phyloP scores from a whole-genome alignment of 2,113 vertebrate genomes.

The Hepsetus odoe region DNA sequence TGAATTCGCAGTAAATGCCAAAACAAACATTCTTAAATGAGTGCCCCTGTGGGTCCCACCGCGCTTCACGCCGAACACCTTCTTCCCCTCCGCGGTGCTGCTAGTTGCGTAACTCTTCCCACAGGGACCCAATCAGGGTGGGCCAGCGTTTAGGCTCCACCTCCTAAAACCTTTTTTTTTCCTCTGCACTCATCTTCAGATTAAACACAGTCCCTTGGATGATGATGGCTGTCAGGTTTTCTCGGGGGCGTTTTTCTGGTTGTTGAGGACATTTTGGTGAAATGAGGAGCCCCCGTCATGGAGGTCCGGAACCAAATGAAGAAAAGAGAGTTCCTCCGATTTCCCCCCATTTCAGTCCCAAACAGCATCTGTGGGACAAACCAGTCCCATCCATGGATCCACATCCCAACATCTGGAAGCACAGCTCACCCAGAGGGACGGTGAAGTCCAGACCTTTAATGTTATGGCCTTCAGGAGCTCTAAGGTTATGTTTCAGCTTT shows the following conservation, averaged over 20 bases:
- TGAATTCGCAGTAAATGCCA: background rate
- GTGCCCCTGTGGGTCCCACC: constrained; percentile 17
- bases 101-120: constrained; percentile 67
- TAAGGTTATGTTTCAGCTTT: too few relatives aligned
- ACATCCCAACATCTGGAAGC: too few relatives aligned
- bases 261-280: constrained; percentile 31
- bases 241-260: too few relatives aligned
- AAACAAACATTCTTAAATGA: constrained; percentile 9
- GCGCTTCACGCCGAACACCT: constrained; percentile 55
- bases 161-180: constrained; percentile 79
- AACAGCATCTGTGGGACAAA: too few relatives aligned
- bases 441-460: too few relatives aligned
- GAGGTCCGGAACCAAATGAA: too few relatives aligned
- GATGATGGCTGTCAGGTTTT: constrained; percentile 64
- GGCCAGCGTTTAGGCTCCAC: constrained; percentile 69
- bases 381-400: too few relatives aligned
- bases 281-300: too few relatives aligned
- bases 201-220: constrained; percentile 63
- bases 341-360: too few relatives aligned
- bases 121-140: constrained; percentile 65
- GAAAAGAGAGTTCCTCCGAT: too few relatives aligned
- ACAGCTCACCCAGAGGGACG: too few relatives aligned
- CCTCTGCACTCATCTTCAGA: constrained; percentile 74
- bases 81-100: constrained; percentile 45
- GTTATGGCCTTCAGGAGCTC: too few relatives aligned